These are phyloP conservation scores for Chloebia gouldiae DNA, from an alignment of 2,113 vertebrate species.

Conservation along the genomic window DNA sequence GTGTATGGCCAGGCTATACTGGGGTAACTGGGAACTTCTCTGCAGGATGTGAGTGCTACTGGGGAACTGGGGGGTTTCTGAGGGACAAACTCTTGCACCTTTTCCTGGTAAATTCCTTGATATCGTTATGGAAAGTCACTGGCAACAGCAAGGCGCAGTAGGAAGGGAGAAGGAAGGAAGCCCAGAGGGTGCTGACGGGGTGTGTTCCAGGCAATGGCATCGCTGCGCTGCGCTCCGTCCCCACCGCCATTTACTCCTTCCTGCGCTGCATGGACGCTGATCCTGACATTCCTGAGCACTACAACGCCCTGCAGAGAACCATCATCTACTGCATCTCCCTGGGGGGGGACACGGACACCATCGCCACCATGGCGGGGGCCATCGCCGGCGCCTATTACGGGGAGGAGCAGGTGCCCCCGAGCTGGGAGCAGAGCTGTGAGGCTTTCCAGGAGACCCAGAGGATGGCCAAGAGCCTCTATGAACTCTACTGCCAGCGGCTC, in stretches of 20 bases:
- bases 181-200: neutral
- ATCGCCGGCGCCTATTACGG: constrained; percentile 96
- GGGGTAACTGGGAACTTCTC: neutral
- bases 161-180: neutral
- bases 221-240: constrained; percentile 92
- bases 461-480: constrained; percentile 81
- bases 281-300: constrained; percentile 84
- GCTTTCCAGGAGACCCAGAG: constrained; percentile 85
- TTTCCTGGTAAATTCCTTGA: neutral
- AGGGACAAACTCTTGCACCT: neutral
- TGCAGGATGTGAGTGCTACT: neutral
- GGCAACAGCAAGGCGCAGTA: fast-evolving
- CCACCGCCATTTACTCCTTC: constrained; percentile 96
- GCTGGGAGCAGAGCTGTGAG: constrained; percentile 91
- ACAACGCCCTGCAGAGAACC: constrained; percentile 88
- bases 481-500: constrained; percentile 76
- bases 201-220: constrained; percentile 88
- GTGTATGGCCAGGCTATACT: neutral
- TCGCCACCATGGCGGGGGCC: constrained; percentile 97
- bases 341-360: constrained; percentile 99
- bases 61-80: neutral
- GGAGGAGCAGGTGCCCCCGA: constrained; percentile 81
- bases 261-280: constrained; percentile 89
- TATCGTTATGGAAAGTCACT: fast-evolving
- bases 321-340: constrained; percentile 91